Evolutionary conservation across 2,797 vertebrate genomes (phyloP).

Genomic region (Zenarchopterus dispar): DNA sequence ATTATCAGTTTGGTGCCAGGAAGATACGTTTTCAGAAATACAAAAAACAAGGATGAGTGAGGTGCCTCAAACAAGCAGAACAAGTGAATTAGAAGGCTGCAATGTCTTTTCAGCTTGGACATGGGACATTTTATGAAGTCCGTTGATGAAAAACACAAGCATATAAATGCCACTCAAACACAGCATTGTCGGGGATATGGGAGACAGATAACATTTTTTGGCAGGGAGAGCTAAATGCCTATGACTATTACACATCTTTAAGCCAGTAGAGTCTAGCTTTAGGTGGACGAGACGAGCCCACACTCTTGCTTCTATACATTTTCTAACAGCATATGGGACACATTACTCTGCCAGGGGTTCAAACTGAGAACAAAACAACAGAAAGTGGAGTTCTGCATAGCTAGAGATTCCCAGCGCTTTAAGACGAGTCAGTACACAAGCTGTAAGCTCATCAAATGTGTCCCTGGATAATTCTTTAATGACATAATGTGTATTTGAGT

Average conservation of each 20-base stretch:
- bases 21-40: slow-evolving; percentile 17
- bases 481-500: slow-evolving; percentile 65
- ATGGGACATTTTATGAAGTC: slow-evolving; percentile 27
- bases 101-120: slow-evolving; percentile 22
- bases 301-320: slow-evolving; percentile 74
- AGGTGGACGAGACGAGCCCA: slow-evolving; percentile 48
- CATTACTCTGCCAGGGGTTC: slow-evolving; percentile 66
- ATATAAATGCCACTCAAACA: slow-evolving; percentile 47
- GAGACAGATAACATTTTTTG: slow-evolving; percentile 15
- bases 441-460: slow-evolving; percentile 55
- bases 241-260: slow-evolving; percentile 46
- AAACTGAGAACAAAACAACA: slow-evolving; percentile 68
- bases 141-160: slow-evolving; percentile 34
- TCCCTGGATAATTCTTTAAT: slow-evolving; percentile 70
- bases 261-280: slow-evolving; percentile 36
- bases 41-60: slow-evolving; percentile 11
- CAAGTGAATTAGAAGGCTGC: too few species aligned
- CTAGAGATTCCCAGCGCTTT: slow-evolving; percentile 60
- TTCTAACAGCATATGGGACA: slow-evolving; percentile 72
- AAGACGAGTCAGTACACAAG: slow-evolving; percentile 47
- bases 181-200: slow-evolving; percentile 40
- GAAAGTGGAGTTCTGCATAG: slow-evolving; percentile 45
- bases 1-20: not conserved
- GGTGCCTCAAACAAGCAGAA: too few species aligned
- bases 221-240: slow-evolving; percentile 34